These are phyloP conservation scores for Oreocharis arfaki DNA, from an alignment of 2,113 vertebrate genomes.

Conservation along the genomic window DNA sequence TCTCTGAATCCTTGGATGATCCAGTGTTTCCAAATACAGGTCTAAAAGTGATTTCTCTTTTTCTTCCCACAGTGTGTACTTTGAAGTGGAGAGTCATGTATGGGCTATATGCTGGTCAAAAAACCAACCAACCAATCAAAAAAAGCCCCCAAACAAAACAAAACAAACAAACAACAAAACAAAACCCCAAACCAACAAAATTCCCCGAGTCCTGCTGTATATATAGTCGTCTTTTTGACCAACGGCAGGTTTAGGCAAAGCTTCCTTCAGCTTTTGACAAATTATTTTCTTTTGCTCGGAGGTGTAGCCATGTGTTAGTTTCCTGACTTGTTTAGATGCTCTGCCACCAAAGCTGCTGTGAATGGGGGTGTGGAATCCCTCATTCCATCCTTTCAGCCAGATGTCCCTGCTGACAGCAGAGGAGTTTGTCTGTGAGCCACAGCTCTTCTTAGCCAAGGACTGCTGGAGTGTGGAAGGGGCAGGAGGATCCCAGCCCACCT, in stretches of 20 bases:
- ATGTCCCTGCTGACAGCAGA: background rate
- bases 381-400: background rate
- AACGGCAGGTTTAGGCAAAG: background rate
- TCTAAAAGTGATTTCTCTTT: background rate
- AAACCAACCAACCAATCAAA: too few species aligned
- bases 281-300: background rate
- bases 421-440: accelerated
- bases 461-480: background rate
- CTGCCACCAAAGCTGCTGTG: background rate
- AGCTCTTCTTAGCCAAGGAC: background rate
- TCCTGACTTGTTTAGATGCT: background rate
- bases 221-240: background rate
- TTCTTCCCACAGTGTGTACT: background rate
- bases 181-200: too few species aligned
- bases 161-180: too few species aligned
- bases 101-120: background rate
- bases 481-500: background rate
- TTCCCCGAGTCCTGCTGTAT: background rate
- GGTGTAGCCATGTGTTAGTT: background rate
- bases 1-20: background rate
- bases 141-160: too few species aligned
- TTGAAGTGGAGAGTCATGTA: background rate
- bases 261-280: background rate
- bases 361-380: background rate
- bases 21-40: background rate